Base-by-base conservation (phyloP, 2,888 invertebrate species). In the Nomada flava region DNA sequence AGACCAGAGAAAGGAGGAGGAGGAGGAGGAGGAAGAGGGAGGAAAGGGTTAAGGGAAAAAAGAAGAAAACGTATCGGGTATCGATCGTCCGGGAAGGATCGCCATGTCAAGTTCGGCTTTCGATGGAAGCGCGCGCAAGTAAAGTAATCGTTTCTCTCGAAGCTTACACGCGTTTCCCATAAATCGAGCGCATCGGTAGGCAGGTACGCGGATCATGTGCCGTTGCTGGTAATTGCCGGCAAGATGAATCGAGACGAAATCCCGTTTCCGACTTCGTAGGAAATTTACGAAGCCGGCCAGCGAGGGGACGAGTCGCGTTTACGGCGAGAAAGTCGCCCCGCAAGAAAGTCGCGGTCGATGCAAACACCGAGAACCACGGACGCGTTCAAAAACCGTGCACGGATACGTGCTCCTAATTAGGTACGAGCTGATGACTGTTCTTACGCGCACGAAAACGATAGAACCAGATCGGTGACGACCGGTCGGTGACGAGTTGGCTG, bases 251-350 rank as follows among this genome's bases (percentile, higher is more conserved):
- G 86, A 79, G 85, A 86, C 84, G 86, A 88, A 88, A 88, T 88
- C 87, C 83, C 77, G 87, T 88, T 88, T 88, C 83, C 88, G 86
- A 86, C 87, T 86, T 86, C 83, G 85, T 85, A 85, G 87, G 70
- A 88, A 88, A 88, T 88, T 88, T 87, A 88, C 88, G 87, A 82
- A 88, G 87, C 77, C 65, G 77, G 44, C 10, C 20, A 15, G 42
- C 13, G 9, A 20, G 62, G 42, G 42, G 29, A 64, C 57, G 73
- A 67, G 55, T 20, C 63, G 79, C 89, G 72, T 90, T 90, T 90
- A 90, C 90, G 89, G 89, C 89, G 90, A 89, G 90, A 89, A 90
- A 89, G 89, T 90, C 89, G 78, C 82, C 74, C 82, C 62, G 85
- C 85, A 85, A 88, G 88, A 86, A 88, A 87, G 86, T 79, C 67